phyloP scores from a whole-genome alignment of 2,888 invertebrate genomes.

The Priocnemis perturbator region DNA sequence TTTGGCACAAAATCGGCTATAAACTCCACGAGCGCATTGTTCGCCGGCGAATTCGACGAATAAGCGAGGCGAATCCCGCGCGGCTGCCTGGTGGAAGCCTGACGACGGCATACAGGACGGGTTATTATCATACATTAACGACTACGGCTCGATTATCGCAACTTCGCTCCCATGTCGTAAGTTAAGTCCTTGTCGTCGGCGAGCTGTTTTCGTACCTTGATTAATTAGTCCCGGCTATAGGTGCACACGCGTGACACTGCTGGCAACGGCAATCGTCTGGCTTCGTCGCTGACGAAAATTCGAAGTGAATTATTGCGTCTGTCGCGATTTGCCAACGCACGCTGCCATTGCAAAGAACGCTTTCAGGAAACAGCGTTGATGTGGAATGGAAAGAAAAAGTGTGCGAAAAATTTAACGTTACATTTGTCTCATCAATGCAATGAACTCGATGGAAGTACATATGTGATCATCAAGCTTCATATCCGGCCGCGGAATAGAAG shows the following conservation, averaged over 20 bases:
- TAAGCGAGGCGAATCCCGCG: conserved; percentile 1
- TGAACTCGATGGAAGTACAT: no score
- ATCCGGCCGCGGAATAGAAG: no score
- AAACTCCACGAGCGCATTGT: conserved; percentile 4
- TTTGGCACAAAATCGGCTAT: conserved; percentile 1
- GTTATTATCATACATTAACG: conserved; percentile 9
- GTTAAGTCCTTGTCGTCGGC: conserved; percentile 46
- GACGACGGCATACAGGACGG: no score
- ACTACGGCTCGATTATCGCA: conserved; percentile 3
- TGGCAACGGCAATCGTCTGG: not conserved
- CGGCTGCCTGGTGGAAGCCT: no score
- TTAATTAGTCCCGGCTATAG: conserved; percentile 50
- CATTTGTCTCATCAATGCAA: no score
- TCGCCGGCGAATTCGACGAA: conserved; percentile 1
- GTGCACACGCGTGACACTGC: not conserved
- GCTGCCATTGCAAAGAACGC: no score
- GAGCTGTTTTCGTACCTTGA: conserved; percentile 60
- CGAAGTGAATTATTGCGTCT: no score
- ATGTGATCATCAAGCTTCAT: no score
- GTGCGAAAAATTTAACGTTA: no score
- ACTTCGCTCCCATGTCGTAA: not conserved
- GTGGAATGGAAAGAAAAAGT: not conserved
- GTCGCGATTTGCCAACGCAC: no score
- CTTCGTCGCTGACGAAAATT: no score
- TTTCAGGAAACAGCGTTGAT: not conserved